These are phyloP conservation scores for Drosophila pseudoananassae DNA, from an alignment of 1,140 invertebrate species.

Conservation along the genomic window DNA sequence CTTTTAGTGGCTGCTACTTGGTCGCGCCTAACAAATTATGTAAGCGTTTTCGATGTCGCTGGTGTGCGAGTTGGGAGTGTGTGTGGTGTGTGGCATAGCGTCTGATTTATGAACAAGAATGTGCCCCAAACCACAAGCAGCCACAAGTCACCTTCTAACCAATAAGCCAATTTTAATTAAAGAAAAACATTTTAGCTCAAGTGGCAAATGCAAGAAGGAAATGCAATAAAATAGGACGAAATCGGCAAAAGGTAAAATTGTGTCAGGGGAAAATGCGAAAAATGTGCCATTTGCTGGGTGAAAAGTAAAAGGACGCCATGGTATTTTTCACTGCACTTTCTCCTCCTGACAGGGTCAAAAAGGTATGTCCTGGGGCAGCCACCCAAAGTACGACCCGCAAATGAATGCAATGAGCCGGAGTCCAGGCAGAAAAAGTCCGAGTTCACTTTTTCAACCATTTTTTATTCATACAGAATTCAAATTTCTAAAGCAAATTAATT, in stretches of 20 bases:
- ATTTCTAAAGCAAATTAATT: constrained; percentile 21
- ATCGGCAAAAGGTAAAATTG: constrained; percentile 18
- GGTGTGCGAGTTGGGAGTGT: not conserved
- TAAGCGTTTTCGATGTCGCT: constrained; percentile 37
- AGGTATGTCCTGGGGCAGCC: not conserved
- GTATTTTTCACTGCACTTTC: constrained; percentile 10
- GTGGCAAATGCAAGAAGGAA: constrained; percentile 21
- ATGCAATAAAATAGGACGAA: constrained; percentile 25
- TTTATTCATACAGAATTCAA: constrained; percentile 14
- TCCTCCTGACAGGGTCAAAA: constrained; percentile 1
- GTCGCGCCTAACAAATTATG: constrained; percentile 66
- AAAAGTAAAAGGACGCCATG: constrained; percentile 31
- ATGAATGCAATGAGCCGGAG: constrained; percentile 23
- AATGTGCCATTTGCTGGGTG: constrained; percentile 22
- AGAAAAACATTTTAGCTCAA: constrained; percentile 32
- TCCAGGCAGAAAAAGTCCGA: not conserved
- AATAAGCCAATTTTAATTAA: constrained; percentile 63
- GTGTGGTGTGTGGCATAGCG: constrained; percentile 1
- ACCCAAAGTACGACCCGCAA: constrained; percentile 1
- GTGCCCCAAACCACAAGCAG: constrained; percentile 2
- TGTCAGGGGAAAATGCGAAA: constrained; percentile 41
- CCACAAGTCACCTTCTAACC: constrained; percentile 18
- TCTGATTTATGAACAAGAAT: constrained; percentile 61
- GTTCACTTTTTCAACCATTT: constrained; percentile 6
- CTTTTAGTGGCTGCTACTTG: constrained; percentile 58